Evolutionary conservation across 2,797 vertebrate genomes (phyloP), one percentile per base, ranked within the genome.

Genomic region (Lycodopsis pacificus): DNA sequence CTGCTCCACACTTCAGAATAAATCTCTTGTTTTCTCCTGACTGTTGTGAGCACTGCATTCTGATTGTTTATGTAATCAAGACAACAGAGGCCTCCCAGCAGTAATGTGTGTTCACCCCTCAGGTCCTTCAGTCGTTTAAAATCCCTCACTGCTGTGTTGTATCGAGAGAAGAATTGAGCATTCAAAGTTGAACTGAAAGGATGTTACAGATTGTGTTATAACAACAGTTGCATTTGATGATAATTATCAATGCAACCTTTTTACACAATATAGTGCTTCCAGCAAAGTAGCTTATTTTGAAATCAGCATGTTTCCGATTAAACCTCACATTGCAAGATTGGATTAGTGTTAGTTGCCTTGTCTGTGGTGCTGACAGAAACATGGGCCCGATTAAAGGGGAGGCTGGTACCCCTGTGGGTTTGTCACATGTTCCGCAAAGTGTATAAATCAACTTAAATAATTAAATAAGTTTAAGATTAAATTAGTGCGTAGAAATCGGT

Each of bases 381-480:
- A 77, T 54, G 40, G 49, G 17, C 27, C 72, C 75, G 54, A 71
- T 77, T 83, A 85, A 76, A 81, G 40, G 57, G 2, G 0, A 73
- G 48, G 48, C 58, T 59, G 42, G 22, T 40, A 54, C 40, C 64
- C 70, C 75, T 75, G 63, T 30, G 2, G 73, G 54, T 51, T 58
- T 59, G 80, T 92, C 88, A 91, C 89, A 90, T 91, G 84, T 83
- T 76, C 57, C 27, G 20, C 73, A 86, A 89, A 89, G 76, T 90
- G 77, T 84, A 88, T 81, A 53, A 87, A 88, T 82, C 70, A 69
- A 81, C 75, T 74, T 86, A 80, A 72, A 90, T 85, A 80, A 91
- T 80, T 76, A 1, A 81, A 88, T 85, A 71, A 76, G n/a, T 73
- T 72, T 38, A 27, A 79, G 57, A 90, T 91, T 84, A 19, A 72